Conservation (phyloP, 2,888 invertebrate species). For the Limenitis camilla region DNA sequence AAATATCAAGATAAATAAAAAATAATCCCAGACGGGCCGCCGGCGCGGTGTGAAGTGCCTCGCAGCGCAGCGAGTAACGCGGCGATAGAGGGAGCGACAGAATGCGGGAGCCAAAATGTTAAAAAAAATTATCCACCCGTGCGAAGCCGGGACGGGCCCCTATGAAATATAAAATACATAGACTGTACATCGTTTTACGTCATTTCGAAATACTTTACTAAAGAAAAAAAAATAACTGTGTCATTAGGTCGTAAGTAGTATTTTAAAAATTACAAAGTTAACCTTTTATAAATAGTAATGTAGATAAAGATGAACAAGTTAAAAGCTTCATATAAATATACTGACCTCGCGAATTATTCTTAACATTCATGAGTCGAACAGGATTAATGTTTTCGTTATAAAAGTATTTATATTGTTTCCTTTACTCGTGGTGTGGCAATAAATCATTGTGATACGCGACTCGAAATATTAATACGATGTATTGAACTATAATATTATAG, state of each 20-base stretch:
- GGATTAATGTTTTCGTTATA: conserved; percentile 1
- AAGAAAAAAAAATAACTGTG: too few species aligned
- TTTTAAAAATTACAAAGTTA: not conserved
- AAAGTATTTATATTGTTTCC: not conserved
- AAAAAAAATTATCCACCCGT: too few species aligned
- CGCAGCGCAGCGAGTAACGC: too few species aligned
- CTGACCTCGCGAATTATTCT: not conserved
- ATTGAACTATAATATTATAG: too few species aligned
- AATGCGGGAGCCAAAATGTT: too few species aligned
- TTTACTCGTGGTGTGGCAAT: not conserved
- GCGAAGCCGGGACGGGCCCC: too few species aligned
- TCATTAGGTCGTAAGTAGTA: not conserved
- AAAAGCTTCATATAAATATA: not conserved
- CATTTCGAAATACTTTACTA: too few species aligned
- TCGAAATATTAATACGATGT: not conserved
- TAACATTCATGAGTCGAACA: not conserved
- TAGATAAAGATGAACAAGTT: not conserved
- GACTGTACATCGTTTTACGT: too few species aligned
- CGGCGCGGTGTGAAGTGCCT: too few species aligned
- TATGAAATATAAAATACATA: too few species aligned
- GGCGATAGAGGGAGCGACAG: too few species aligned
- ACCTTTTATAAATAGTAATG: not conserved
- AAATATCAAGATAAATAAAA: not conserved
- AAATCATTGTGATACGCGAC: not conserved
- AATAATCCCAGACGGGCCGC: too few species aligned